A percentile compares a stretch with the other conserved stretches of the same genome.
phyloP scores from a whole-genome alignment of 2,113 vertebrate species.

The Monopterus albus region DNA sequence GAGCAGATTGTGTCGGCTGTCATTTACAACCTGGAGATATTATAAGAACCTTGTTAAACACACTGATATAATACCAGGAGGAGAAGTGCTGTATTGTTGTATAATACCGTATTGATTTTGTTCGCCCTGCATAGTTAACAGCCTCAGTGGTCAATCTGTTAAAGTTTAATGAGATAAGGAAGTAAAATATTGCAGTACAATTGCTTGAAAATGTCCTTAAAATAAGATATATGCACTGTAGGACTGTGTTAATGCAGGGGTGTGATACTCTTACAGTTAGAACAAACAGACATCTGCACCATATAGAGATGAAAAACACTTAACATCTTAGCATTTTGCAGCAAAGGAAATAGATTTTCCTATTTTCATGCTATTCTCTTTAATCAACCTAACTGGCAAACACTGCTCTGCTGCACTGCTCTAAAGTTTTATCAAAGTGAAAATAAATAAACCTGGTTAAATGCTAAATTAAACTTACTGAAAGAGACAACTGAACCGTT shows the following conservation, averaged over 20 bases:
- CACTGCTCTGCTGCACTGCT: background rate
- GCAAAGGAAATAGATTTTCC: background rate
- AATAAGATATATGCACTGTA: conserved; percentile 36
- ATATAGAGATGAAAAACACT: background rate
- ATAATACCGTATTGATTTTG: conserved; percentile 61
- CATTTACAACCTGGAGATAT: background rate
- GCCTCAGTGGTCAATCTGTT: conserved; percentile 40
- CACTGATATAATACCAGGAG: conserved; percentile 17
- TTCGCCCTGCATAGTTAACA: conserved; percentile 31
- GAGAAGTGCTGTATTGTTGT: conserved; percentile 23
- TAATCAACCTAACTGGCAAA: conserved; percentile 3
- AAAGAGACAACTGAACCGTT: conserved; percentile 7
- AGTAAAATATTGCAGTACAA: conserved; percentile 29
- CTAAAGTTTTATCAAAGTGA: background rate
- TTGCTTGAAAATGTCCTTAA: conserved; percentile 27
- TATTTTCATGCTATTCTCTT: background rate
- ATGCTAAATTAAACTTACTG: background rate
- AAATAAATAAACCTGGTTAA: background rate
- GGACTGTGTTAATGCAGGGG: conserved; percentile 6
- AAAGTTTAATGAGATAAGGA: conserved; percentile 53
- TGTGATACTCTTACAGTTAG: conserved; percentile 9
- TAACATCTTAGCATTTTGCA: background rate
- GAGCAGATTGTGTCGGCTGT: conserved; percentile 1
- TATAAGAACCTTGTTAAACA: conserved; percentile 20
- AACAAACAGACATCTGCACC: background rate